Evolutionary conservation across 2,113 vertebrate species (phyloP), one percentile per base, ranked within the genome.

Genomic region (Paramisgurnus dabryanus): DNA sequence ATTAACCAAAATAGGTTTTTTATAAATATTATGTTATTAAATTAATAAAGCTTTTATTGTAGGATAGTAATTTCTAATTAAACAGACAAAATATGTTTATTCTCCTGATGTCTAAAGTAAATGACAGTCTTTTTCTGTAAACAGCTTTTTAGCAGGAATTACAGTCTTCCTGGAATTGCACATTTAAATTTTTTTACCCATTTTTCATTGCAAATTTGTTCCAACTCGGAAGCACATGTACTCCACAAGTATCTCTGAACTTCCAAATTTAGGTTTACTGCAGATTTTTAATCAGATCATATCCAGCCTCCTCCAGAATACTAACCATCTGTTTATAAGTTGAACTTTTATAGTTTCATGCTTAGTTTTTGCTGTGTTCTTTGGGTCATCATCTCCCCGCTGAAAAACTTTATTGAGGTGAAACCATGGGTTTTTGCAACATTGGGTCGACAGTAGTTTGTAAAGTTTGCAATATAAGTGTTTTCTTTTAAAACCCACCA

Each of bases 171-270:
- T 68, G 18, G 18, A 18, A 12, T 73, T 60, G 40, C 11, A 45
- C 39, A 60, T 22, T 73, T 43, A 60, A 43, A 22, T 10, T 73
- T 73, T 60, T 7, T 2, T 43, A 40, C 70, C 49, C 50, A 70
- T 53, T 72, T 39, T n/a, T 73, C 18, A 73, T 45, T 60, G 55
- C 55, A 60, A 73, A 45, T 73, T 60, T 60, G 39, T 73, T 43
- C 55, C n/a, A 58, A 6, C 39, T 22, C 39, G 11, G 7, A 41
- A 60, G 53, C 18, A 22, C 4, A 73, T 41, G 0, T 3, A 8
- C 40, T 34, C 27, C 27, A 34, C 27, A 34, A 27, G 6, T 45
- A 22, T 73, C 39, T 43, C 1, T 22, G 53, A 17, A 73, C 39
- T 10, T 3, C 68, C 9, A 55, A 5, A 58, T 72, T 43, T 11